Evolutionary conservation across 2,888 invertebrate species (phyloP).

Genomic region (Beris morrisii): DNA sequence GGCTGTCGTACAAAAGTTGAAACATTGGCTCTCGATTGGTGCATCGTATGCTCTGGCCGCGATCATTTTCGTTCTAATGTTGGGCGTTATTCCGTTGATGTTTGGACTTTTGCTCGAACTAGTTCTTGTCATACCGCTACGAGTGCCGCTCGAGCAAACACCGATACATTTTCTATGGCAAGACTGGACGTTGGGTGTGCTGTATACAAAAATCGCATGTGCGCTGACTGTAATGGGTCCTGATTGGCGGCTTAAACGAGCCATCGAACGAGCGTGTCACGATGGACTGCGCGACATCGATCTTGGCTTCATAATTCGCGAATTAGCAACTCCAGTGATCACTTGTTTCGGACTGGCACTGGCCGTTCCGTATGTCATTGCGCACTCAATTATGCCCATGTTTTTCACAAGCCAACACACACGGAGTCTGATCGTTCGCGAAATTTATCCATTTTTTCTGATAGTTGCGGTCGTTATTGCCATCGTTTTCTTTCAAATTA

Average conservation of each 20-base stretch:
- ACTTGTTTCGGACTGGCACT: constrained; percentile 86
- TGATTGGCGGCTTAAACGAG: constrained; percentile 89
- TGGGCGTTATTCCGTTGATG: constrained; percentile 88
- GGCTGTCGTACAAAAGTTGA: constrained; percentile 70
- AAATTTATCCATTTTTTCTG: constrained; percentile 88
- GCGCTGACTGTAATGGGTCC: constrained; percentile 98
- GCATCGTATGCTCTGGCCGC: constrained; percentile 77
- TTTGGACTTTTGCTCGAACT: constrained; percentile 91
- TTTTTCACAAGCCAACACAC: constrained; percentile 65
- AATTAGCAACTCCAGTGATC: constrained; percentile 87
- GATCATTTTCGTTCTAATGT: constrained; percentile 66
- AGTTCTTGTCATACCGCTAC: constrained; percentile 86
- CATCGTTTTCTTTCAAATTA: constrained; percentile 81
- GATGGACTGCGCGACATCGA: constrained; percentile 94
- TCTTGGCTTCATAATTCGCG: constrained; percentile 79
- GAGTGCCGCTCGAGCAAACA: constrained; percentile 90
- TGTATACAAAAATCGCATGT: constrained; percentile 96
- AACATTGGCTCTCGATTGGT: constrained; percentile 74
- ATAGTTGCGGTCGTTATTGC: constrained; percentile 68
- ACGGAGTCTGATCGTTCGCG: constrained; percentile 76
- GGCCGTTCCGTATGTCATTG: constrained; percentile 89
- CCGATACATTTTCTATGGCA: constrained; percentile 89
- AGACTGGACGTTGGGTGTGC: constrained; percentile 96
- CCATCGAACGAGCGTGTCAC: constrained; percentile 90
- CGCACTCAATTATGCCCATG: constrained; percentile 74